Evolutionary conservation across 1,140 invertebrate species (phyloP).

Genomic region (Scaptodrosophila lebanonensis): DNA sequence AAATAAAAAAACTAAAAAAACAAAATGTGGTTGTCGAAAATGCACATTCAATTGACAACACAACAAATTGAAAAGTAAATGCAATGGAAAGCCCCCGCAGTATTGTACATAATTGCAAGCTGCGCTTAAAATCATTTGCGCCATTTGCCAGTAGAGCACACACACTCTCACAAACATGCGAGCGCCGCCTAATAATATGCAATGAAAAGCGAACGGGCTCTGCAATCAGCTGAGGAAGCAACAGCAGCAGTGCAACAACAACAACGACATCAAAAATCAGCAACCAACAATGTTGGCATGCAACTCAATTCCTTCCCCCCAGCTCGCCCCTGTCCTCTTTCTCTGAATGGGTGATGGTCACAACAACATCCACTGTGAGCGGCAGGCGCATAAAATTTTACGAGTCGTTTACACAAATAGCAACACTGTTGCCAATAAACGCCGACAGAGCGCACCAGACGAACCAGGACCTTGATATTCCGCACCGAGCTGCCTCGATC

Average conservation of each 20-base stretch:
- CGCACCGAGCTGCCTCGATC: too few relatives aligned
- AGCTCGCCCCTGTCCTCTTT: background rate
- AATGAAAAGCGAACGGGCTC: too few relatives aligned
- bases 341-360: background rate
- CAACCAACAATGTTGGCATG: conserved; percentile 33
- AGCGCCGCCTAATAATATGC: background rate
- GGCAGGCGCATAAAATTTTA: conserved; percentile 60
- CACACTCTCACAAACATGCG: too few relatives aligned
- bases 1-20: too few relatives aligned
- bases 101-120: conserved; percentile 4
- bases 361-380: conserved; percentile 9
- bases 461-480: too few relatives aligned
- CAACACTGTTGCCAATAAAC: conserved; percentile 74
- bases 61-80: conserved; percentile 45
- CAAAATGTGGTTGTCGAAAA: conserved; percentile 56
- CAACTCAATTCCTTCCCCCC: conserved; percentile 37
- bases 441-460: conserved; percentile 24
- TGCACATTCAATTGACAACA: conserved; percentile 42
- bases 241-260: background rate
- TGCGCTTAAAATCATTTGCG: background rate
- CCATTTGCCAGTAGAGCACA: too few relatives aligned
- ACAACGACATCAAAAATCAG: background rate
- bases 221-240: conserved; percentile 26
- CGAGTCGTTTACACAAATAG: conserved; percentile 73
- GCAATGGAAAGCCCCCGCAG: conserved; percentile 11